Conservation (phyloP, 2,888 invertebrate genomes). For the Nebria brevicollis region DNA sequence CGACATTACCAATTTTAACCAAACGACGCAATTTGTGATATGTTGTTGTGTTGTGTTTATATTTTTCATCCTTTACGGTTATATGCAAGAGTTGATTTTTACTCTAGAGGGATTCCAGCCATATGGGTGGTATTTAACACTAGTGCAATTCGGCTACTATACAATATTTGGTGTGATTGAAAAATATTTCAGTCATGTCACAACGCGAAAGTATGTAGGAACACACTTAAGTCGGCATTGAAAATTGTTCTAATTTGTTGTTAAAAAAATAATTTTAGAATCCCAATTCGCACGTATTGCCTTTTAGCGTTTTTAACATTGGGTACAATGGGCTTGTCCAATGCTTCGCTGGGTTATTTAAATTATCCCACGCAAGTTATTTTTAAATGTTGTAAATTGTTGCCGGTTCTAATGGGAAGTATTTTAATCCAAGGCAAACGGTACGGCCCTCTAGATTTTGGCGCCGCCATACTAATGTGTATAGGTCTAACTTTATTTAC, state of each 20-base stretch:
- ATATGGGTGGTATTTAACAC: conserved; percentile 91
- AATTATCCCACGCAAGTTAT: conserved; percentile 98
- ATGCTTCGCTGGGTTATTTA: conserved; percentile 91
- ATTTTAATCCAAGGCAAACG: conserved; percentile 91
- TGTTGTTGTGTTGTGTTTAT: conserved; percentile 85
- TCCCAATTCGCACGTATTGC: conserved; percentile 83
- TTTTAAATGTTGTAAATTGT: conserved; percentile 97
- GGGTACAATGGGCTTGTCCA: conserved; percentile 96
- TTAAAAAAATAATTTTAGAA: conserved; percentile 68
- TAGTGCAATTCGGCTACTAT: conserved; percentile 91
- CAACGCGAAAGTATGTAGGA: conserved; percentile 60
- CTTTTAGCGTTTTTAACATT: conserved; percentile 87
- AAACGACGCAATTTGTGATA: conserved; percentile 76
- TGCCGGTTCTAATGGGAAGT: conserved; percentile 94
- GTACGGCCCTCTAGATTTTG: conserved; percentile 84
- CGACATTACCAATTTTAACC: conserved; percentile 74
- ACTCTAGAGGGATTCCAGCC: conserved; percentile 88
- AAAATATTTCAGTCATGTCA: conserved; percentile 70
- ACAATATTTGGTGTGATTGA: conserved; percentile 83
- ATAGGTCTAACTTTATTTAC: conserved; percentile 91
- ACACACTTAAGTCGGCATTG: not conserved
- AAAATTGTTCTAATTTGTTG: conserved; percentile 1
- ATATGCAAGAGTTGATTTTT: conserved; percentile 91
- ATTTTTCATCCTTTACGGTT: conserved; percentile 91
- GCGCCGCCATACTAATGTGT: conserved; percentile 88